Base-by-base conservation (phyloP, 1,140 invertebrate genomes). In the Drosophila mauritiana region DNA sequence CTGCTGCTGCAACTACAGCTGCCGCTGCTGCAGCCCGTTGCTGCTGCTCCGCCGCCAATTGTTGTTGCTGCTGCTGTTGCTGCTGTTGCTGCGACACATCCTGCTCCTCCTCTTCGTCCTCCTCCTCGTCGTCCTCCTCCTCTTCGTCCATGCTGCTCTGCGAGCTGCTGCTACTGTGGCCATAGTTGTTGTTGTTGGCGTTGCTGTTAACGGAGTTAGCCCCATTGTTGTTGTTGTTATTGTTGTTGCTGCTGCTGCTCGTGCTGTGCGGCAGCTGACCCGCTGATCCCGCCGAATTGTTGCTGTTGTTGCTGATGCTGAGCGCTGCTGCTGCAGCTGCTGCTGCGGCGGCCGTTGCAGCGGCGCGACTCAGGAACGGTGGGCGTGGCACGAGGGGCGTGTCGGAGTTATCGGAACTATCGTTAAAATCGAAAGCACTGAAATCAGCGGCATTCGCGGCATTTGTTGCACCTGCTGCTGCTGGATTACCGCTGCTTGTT, bases 391-490 rank as follows among this genome's bases (percentile, higher is more conserved):
- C 78, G 59, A 91, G 73, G 45, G 81, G 81, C 49, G 85, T 86
- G 90, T 91, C 90, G 48, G 90, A 91, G 72, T 91, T 92, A 80
- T 92, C 90, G 48, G 91, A 92, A 72, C 91, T 92, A 49, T 92
- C 91, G 69, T 92, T 92, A 49, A 92, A 92, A 58, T 92, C 91
- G 73, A 91, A 92, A 25, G 91, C 91, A 72, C 91, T 92, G 31
- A 92, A 92, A 59, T 92, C 91, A 62, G 86, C 62, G 39, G 57
- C 59, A 57, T 59, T 78, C 64, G 62, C 62, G 40, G 73, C 64
- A 61, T 56, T 79, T 74, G 61, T 61, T 56, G 65, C 54, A 39
- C 31, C 59, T 54, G 70, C 58, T 13, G 74, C 59, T 25, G 49
- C 63, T 17, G 45, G 64, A 42, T 51, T 62, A 6, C 45, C 54